Evolutionary conservation across 64 coral and sea anemone species (phyloP), one percentile per base, ranked within the genome.

Genomic region (Dendrophyllia cribrosa): DNA sequence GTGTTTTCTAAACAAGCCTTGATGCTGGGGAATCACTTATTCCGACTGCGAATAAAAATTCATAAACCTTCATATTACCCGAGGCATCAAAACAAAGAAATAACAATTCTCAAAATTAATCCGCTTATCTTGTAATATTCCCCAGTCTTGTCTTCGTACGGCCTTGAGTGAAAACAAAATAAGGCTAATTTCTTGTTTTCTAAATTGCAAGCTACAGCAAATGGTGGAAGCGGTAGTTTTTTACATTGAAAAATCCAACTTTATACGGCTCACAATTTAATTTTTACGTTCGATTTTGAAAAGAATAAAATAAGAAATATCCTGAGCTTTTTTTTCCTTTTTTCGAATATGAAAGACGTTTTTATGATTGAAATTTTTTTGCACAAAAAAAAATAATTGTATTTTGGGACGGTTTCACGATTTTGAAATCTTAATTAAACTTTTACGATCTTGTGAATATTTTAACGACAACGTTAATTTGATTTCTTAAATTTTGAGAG

Each of bases 401-500:
- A 43, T 13, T 58, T 79, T 23, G 14, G 48, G 20, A 16, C 77
- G 77, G 9, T 50, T 67, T 84, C 61, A 17, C 13, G n/a, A 51
- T 67, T 84, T 15, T 67, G 7, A 51, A 67, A 84, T 19, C 19
- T 63, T 61, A 80, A 80, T 84, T 62, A 51, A 66, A 65, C 34
- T 84, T 84, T 48, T 13, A 21, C 4, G 3, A 16, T 47, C 60
- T 22, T 51, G 60, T 67, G 60, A 84, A 67, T 84, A 84, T 67
- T 84, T 84, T 21, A 51, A 3, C 2, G 51, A 9, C 20, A 51
- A 48, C 19, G 4, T 67, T 67, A 66, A 83, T 66, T 83, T 83
- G 43, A 67, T 67, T 67, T 63, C 50, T 68, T 59, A 84, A 67
- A 48, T 84, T 51, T 49, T 45, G 12, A 68, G 62, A 48, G 60